Percentiles rank a stretch among this genome's conserved stretches.
phyloP scores from a whole-genome alignment of 2,113 vertebrate genomes.

The Pollimyrus isidori region DNA sequence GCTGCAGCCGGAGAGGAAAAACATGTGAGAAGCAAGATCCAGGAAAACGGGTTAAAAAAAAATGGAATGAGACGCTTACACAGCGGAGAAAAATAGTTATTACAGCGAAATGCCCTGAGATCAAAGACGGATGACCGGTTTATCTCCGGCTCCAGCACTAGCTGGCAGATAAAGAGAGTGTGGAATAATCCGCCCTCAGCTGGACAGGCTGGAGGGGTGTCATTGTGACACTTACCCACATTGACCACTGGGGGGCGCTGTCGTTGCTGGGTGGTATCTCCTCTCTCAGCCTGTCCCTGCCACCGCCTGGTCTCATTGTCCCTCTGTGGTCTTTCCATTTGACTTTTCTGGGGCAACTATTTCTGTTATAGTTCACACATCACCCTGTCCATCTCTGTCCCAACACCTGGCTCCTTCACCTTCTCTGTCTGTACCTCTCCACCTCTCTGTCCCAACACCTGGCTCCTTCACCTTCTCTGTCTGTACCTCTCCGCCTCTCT shows the following conservation, averaged over 20 bases:
- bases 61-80: neutral
- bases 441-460: neutral
- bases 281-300: neutral
- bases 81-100: neutral
- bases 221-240: neutral
- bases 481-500: neutral
- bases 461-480: neutral
- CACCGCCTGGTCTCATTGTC: neutral
- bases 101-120: neutral
- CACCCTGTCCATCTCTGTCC: neutral
- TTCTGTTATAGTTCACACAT: neutral
- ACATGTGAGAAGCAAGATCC: neutral
- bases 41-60: neutral
- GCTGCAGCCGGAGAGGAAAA: neutral
- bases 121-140: neutral
- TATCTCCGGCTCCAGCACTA: neutral
- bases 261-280: neutral
- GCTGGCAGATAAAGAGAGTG: neutral
- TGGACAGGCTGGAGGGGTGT: neutral
- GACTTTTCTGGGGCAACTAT: neutral
- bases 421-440: neutral
- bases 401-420: neutral
- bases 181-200: neutral
- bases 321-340: neutral
- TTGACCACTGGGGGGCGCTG: neutral